phyloP scores from a whole-genome alignment of 2,113 vertebrate species.

The Thryonomys swinderianus region DNA sequence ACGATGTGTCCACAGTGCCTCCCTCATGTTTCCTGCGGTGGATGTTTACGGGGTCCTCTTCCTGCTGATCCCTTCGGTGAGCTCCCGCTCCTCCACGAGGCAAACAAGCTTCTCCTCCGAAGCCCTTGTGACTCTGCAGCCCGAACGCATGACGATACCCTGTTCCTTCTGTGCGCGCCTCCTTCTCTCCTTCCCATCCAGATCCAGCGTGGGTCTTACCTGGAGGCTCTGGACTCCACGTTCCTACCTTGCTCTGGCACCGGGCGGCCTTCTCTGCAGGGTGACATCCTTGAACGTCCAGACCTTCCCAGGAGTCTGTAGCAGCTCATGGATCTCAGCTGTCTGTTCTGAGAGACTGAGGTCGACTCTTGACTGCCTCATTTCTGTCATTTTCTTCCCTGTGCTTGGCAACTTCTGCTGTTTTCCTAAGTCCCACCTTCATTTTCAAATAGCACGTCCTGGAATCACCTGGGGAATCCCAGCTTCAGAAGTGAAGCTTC shows the following conservation, averaged over 20 bases:
- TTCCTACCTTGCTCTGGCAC: too few relatives aligned
- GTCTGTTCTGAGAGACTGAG: not conserved
- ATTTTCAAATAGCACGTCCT: not conserved
- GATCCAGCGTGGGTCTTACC: too few relatives aligned
- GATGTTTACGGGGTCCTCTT: not conserved
- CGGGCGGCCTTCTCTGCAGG: not conserved
- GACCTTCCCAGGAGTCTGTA: not conserved
- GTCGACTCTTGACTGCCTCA: not conserved
- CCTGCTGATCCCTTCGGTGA: not conserved
- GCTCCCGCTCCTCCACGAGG: not conserved
- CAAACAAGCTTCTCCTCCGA: not conserved
- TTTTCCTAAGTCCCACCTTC: not conserved
- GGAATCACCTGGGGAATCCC: not conserved
- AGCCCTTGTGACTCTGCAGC: not conserved
- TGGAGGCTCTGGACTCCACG: fast-evolving
- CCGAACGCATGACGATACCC: too few relatives aligned
- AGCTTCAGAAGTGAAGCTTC: not conserved
- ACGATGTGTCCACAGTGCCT: not conserved
- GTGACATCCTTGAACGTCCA: not conserved
- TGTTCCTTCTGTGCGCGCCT: not conserved
- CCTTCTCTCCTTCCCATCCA: not conserved
- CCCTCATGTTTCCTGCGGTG: not conserved
- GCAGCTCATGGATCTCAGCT: not conserved
- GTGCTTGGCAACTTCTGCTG: not conserved
- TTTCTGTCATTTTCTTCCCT: not conserved